A percentile compares a stretch with the other conserved stretches of the same genome.
These are phyloP conservation scores for Pristionchus arcanus DNA, from an alignment of 2,888 invertebrate species.

Conservation along the genomic window DNA sequence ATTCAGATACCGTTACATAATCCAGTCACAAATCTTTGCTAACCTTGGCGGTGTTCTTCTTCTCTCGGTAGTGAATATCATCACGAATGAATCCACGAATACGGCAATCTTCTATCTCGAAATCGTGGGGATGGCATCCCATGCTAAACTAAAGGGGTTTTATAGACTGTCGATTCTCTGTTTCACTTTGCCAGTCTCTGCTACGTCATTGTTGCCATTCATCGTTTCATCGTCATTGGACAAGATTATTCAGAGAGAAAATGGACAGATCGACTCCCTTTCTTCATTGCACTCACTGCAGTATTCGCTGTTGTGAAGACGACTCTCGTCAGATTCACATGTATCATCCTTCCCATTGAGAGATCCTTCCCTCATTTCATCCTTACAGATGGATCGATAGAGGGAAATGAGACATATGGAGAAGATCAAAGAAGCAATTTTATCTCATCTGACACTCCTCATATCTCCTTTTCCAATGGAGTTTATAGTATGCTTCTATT, in stretches of 20 bases:
- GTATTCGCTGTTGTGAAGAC: neutral
- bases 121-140: neutral
- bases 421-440: neutral
- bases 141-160: neutral
- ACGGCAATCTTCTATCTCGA: neutral
- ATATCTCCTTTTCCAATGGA: neutral
- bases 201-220: neutral
- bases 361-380: neutral
- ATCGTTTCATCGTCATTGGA: neutral
- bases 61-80: neutral
- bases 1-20: neutral
- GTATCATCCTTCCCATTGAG: neutral
- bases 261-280: neutral
- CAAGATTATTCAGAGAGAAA: neutral
- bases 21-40: neutral
- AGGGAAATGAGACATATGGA: neutral
- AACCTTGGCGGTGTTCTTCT: neutral
- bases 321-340: neutral
- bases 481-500: neutral
- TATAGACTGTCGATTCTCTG: neutral
- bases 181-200: constrained; percentile 10
- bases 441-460: neutral
- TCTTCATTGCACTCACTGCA: neutral
- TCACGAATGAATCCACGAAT: neutral
- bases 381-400: neutral